phyloP scores from a whole-genome alignment of 2,888 invertebrate genomes.

The Physocephala rufipes region DNA sequence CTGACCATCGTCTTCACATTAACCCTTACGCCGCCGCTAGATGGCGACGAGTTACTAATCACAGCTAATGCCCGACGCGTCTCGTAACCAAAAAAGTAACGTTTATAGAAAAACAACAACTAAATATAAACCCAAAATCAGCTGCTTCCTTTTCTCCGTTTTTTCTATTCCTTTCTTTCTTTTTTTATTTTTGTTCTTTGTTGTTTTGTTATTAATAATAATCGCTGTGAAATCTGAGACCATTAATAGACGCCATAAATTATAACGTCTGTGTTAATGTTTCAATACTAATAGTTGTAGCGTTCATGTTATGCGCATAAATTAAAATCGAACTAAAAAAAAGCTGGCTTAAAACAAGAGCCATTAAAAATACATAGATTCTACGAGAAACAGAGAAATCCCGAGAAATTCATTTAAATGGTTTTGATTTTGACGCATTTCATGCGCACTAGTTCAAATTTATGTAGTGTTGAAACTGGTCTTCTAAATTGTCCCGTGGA shows the following conservation, averaged over 20 bases:
- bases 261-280: conserved; percentile 41
- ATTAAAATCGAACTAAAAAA: conserved; percentile 13
- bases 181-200: no score
- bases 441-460: no score
- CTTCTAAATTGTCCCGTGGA: no score
- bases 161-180: no score
- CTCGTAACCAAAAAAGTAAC: neutral
- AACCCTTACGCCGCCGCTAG: no score
- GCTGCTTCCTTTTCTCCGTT: no score
- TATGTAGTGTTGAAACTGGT: no score
- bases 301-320: conserved; percentile 25
- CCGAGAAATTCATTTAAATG: no score
- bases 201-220: conserved; percentile 13
- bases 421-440: no score
- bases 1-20: neutral
- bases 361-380: no score
- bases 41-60: neutral
- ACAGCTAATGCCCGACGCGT: neutral
- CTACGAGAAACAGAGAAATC: no score
- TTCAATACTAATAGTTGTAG: conserved; percentile 41
- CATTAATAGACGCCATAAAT: conserved; percentile 46
- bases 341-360: no score
- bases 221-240: conserved; percentile 41
- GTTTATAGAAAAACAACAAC: neutral
- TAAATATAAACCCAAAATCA: neutral